Base-by-base conservation (phyloP, 2,888 invertebrate species). In the Chloroclystis v-ata region DNA sequence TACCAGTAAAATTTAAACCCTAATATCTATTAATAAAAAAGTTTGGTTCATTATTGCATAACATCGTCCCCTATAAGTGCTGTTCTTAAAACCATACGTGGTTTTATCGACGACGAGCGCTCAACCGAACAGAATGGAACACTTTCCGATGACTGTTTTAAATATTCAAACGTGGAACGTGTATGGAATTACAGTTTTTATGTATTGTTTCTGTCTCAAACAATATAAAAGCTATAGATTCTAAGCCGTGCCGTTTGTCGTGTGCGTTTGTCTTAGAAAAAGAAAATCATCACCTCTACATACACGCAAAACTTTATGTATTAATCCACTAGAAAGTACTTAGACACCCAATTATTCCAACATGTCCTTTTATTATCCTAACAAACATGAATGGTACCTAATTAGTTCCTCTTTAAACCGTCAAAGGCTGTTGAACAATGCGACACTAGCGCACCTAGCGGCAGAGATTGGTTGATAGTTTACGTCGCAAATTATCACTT, bases 81-180 rank as follows among this genome's bases (percentile, higher is more conserved):
- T 75, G 72, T 74, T 72, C 81, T 84, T 84, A 82, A 83, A 84
- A 78, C 82, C 84, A 80, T 78, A 75, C 76, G 78, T 78, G 84
- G 84, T 82, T 82, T 84, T 85, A 85, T 81, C 80, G 49, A 16
- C 26, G 77, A 40, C 32, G 48, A 51, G 49, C 42, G 43, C 41
- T 48, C 61, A 59, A 61, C 59, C 68, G 67, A 67, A 63, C 71
- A 60, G 63, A 61, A 63, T 67, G 66, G 59, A 70, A 65, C 65
- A 66, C 61, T 59, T 65, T 67, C 66, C 69, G 69, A 75, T 75
- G 72, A 68, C 71, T 65, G 68, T 65, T 65, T 63, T 50, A 57
- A 63, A 62, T 65, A 66, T 67, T 69, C 59, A 63, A 60, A 33
- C 29, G 37, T 40, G 43, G 30, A 40, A 44, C 26, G 41, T 46